Base-by-base conservation (phyloP, 2,113 vertebrate genomes). In the Eurystomus gularis region DNA sequence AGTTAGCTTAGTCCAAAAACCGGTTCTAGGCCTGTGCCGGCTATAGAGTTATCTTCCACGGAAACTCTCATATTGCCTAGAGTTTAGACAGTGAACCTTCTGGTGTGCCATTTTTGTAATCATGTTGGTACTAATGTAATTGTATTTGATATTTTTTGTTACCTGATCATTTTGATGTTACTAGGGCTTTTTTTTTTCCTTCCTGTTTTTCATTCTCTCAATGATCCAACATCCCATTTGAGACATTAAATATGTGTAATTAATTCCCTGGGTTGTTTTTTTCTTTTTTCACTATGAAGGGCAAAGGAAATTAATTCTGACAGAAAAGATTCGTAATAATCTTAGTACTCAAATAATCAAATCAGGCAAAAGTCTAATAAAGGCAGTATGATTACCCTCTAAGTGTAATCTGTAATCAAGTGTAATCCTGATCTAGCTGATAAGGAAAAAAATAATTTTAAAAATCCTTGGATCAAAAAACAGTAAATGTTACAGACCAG, bases 341-440 rank as follows among this genome's bases (percentile, higher is more conserved):
- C 16, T 73, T 66, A 70, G n/a, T 46, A 35, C 14, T 84, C 48
- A 78, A 78, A 48, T 83, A 95, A 61, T 48, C 60, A 90, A 86
- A 73, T 70, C 58, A 70, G 15, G 37, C 18, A 66, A 73, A 82
- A 68, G 5, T 72, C 85, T 87, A 91, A 78, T 91, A 91, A 75
- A 89, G 37, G 42, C n/a, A 82, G 21, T 18, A n/a, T 65, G 60
- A 66, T 79, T 93, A 31, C 46, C 13, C 9, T 69, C 15, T n/a
- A 55, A 68, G 20, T 48, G 24, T 78, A 90, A 65, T 60, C 52
- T 92, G 52, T 86, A 92, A 88, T 93, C 76, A 93, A 73, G 54
- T n/a, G 7, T 77, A 88, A 83, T 66, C 54, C 23, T 40, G 49
- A 70, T 76, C 57, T 80, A 80, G 80, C 18, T 16, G 40, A 65